Evolutionary conservation across 2,113 vertebrate species (phyloP).

Genomic region (Anhinga anhinga): DNA sequence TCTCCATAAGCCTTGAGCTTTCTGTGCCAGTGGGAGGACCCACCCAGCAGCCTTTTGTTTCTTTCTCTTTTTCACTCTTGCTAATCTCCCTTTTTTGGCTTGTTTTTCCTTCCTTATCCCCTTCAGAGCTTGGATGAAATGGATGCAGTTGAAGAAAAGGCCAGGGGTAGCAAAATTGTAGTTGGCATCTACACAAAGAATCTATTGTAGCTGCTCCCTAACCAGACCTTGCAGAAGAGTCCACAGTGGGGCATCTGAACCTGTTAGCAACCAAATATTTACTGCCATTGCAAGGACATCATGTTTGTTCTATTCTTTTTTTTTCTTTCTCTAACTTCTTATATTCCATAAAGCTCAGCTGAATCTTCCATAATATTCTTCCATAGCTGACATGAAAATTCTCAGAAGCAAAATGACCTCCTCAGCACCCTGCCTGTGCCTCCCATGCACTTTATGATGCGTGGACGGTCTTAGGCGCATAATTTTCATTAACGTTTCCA

Average conservation of each 20-base stretch:
- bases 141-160: neutral
- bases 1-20: neutral
- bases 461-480: neutral
- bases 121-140: neutral
- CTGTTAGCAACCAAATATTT: neutral
- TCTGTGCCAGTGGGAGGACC: neutral
- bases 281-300: neutral
- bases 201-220: neutral
- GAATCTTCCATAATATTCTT: neutral
- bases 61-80: neutral
- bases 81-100: neutral
- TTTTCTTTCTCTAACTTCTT: neutral
- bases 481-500: neutral
- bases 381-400: neutral
- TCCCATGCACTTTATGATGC: neutral
- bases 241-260: neutral
- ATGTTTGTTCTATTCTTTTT: neutral
- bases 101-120: neutral
- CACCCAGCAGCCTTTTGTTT: neutral
- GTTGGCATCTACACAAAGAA: neutral
- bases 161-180: neutral
- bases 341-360: neutral
- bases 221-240: neutral
- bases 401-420: neutral
- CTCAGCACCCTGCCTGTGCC: neutral